phyloP scores from a whole-genome alignment of 2,888 invertebrate genomes.

The Orgyia antiqua region DNA sequence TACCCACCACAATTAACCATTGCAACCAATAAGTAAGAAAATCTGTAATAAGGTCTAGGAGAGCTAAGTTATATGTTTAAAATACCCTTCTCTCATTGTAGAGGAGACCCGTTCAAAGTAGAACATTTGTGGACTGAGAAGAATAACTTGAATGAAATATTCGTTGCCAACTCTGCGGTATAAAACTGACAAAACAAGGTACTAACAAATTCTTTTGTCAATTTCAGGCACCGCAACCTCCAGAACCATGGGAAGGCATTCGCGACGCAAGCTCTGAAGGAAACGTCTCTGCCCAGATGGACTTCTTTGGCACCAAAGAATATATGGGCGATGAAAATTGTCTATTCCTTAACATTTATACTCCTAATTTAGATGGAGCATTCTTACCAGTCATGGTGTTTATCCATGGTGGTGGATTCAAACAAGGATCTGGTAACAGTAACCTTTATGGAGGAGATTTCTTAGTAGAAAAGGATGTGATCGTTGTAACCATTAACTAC shows the following conservation, averaged over 20 bases:
- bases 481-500: slow-evolving; percentile 77
- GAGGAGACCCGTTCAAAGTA: no score
- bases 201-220: no score
- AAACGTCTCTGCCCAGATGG: slow-evolving; percentile 78
- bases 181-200: no score
- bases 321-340: slow-evolving; percentile 81
- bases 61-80: no score
- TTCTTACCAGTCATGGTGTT: slow-evolving; percentile 77
- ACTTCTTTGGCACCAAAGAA: slow-evolving; percentile 49
- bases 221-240: slow-evolving; percentile 77
- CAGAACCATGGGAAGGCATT: slow-evolving; percentile 76
- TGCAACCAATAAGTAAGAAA: no score
- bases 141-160: no score
- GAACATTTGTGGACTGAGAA: no score
- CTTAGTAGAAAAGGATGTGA: slow-evolving; percentile 75
- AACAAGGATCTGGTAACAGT: slow-evolving; percentile 71
- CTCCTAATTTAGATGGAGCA: slow-evolving; percentile 73
- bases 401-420: slow-evolving; percentile 76
- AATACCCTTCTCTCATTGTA: no score
- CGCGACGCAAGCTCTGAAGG: slow-evolving; percentile 80
- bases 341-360: slow-evolving; percentile 82
- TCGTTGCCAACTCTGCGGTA: no score
- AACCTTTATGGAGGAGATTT: slow-evolving; percentile 70
- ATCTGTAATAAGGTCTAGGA: no score
- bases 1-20: no score